A percentile compares a stretch with the other conserved stretches of the same genome.
Conservation (phyloP, 2,888 invertebrate genomes). For the Ecdyonurus torrentis region DNA sequence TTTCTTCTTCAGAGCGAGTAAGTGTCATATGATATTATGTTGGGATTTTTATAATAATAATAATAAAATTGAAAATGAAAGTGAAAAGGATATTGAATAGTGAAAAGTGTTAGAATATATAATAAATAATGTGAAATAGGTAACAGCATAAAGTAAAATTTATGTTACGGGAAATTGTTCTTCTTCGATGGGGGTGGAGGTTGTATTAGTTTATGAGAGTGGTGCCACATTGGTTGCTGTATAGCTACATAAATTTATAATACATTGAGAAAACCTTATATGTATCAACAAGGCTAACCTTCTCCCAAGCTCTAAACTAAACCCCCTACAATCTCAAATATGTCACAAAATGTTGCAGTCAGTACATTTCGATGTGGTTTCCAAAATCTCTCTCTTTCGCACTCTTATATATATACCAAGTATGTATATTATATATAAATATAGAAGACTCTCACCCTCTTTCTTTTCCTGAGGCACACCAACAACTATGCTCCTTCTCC, state of each 20-base stretch:
- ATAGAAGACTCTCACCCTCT: constrained; percentile 1
- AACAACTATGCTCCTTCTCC: not conserved
- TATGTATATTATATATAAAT: too few relatives aligned
- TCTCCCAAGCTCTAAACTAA: too few relatives aligned
- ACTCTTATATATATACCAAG: too few relatives aligned
- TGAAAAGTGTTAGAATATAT: too few relatives aligned
- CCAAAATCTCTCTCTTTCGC: not conserved
- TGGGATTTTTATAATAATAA: too few relatives aligned
- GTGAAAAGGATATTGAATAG: too few relatives aligned
- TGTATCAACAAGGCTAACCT: too few relatives aligned
- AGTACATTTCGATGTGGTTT: not conserved
- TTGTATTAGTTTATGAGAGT: not conserved
- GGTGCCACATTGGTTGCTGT: not conserved
- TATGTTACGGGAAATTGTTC: not conserved
- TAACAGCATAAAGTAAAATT: not conserved
- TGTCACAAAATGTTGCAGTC: not conserved
- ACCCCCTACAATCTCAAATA: not conserved
- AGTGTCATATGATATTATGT: too few relatives aligned
- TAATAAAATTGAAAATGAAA: too few relatives aligned
- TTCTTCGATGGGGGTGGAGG: not conserved
- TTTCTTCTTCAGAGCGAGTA: too few relatives aligned
- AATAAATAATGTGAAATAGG: not conserved
- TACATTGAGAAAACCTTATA: too few relatives aligned
- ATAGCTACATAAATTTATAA: too few relatives aligned
- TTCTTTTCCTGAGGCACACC: not conserved